Conservation (phyloP, 2,888 invertebrate genomes). For the Rhagonycha fulva region DNA sequence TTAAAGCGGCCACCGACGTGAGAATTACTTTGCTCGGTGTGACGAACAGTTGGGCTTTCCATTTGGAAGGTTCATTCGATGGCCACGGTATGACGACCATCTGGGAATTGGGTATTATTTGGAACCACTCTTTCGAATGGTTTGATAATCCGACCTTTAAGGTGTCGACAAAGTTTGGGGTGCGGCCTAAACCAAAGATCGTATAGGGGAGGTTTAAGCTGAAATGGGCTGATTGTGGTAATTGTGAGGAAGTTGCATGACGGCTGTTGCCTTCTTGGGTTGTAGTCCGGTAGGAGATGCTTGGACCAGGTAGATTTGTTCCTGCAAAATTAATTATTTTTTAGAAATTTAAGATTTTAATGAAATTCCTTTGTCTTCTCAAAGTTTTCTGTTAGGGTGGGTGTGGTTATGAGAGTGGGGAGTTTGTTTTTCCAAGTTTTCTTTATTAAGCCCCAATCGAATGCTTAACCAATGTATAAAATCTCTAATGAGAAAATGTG, state of each 20-base stretch:
- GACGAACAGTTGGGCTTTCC: slow-evolving; percentile 92
- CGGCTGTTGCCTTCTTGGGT: slow-evolving; percentile 85
- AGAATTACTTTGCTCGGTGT: slow-evolving; percentile 92
- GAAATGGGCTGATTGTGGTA: slow-evolving; percentile 90
- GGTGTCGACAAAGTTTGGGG: slow-evolving; percentile 95
- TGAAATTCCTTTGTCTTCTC: neutral
- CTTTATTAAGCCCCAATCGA: too few species aligned
- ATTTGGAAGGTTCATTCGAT: slow-evolving; percentile 72
- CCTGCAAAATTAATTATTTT: too few species aligned
- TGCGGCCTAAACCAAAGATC: slow-evolving; percentile 95
- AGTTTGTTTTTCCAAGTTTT: neutral
- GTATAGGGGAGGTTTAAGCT: slow-evolving; percentile 94
- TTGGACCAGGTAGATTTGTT: slow-evolving; percentile 90
- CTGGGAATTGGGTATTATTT: slow-evolving; percentile 97
- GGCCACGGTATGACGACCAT: slow-evolving; percentile 93
- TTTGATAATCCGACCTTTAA: slow-evolving; percentile 80
- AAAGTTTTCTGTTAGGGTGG: neutral
- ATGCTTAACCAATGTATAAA: too few species aligned
- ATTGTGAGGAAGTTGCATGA: slow-evolving; percentile 82
- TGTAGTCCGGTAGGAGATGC: slow-evolving; percentile 83
- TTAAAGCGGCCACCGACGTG: slow-evolving; percentile 87
- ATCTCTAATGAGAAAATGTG: too few species aligned
- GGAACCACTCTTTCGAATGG: slow-evolving; percentile 77
- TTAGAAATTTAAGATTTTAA: too few species aligned
- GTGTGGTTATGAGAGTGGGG: neutral